Percentiles rank a stretch among this genome's conserved stretches.
These are phyloP conservation scores for Limanda limanda DNA, from an alignment of 2,113 vertebrate genomes.

Conservation along the genomic window DNA sequence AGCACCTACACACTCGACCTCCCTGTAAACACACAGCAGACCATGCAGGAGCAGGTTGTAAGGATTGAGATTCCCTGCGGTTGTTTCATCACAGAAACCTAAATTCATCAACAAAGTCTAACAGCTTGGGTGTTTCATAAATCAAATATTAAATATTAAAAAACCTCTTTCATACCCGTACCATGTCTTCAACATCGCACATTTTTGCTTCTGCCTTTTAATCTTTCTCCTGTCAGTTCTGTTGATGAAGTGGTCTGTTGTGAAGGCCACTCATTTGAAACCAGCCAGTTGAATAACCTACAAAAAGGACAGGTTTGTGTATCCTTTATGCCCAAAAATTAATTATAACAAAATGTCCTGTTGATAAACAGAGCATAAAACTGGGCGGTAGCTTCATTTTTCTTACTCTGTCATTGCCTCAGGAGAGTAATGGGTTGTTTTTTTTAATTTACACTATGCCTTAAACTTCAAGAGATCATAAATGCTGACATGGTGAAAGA, in stretches of 20 bases:
- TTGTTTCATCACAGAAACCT: neutral
- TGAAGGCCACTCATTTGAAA: slow-evolving; percentile 20
- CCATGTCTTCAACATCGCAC: neutral
- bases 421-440: neutral
- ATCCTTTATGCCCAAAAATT: neutral
- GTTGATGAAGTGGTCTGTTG: slow-evolving; percentile 9
- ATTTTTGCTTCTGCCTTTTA: neutral
- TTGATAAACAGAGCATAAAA: slow-evolving; percentile 28
- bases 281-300: neutral
- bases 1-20: neutral
- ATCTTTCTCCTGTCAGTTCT: neutral
- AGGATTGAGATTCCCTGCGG: neutral
- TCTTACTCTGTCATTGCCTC: slow-evolving; percentile 3
- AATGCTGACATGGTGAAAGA: slow-evolving; percentile 33
- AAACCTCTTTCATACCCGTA: neutral
- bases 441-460: slow-evolving; percentile 2
- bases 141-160: neutral
- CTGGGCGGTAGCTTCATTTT: slow-evolving; percentile 15
- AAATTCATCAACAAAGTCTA: neutral
- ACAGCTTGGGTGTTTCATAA: neutral
- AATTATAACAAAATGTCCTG: slow-evolving; percentile 13
- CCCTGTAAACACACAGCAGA: slow-evolving; percentile 7
- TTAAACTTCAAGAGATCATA: slow-evolving; percentile 18
- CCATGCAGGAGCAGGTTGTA: slow-evolving; percentile 1
- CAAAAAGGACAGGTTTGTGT: slow-evolving; percentile 14